Evolutionary conservation across 2,888 invertebrate genomes (phyloP), one percentile per base, ranked within the genome.

Genomic region (Ichneumoninae sp.): DNA sequence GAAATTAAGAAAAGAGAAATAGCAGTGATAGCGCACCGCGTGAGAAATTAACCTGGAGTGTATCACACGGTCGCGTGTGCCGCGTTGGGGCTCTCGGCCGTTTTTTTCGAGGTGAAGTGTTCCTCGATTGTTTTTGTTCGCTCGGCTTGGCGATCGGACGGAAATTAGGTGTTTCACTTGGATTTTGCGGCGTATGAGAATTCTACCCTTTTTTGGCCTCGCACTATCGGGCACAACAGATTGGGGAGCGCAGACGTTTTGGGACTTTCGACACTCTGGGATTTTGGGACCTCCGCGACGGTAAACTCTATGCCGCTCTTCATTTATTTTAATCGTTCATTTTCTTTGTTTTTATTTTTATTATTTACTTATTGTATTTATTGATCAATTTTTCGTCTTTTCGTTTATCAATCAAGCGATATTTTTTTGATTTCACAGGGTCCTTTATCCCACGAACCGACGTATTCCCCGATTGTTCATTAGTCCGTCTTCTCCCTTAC

Each of bases 1-100:
- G 78, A 73, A 77, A 75, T 74, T 89, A 85, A 76, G 85, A 66
- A 50, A 81, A 52, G 19, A 73, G 26, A 63, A 16, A 84, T 44
- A 70, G 86, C 81, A 13, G 57, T 52, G 65, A 66, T 65, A 63
- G 50, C 36, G 19, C 78, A 36, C 52, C 81, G 81, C 84, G 84
- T 84, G 84, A 84, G 84, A 84, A 84, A 81, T 81, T 81, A 63
- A 81, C 84, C 78, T 74, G n/a, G 81, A 77, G 47, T 74, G 73
- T 78, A 78, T 84, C 84, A 74, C 84, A 84, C 84, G 84, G 47
- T 84, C 81, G 84, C 77, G 84, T 84, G 81, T 74, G 50, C 63
- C 68, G 70, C 66, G 44, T 40, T 40, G 40, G 10, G 40, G 40
- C 40, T 40, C 57, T 60, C 71, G 68, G 65, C 26, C 10, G 22